Evolutionary conservation across 2,113 vertebrate species (phyloP).

Genomic region (Cyanoderma ruficeps): DNA sequence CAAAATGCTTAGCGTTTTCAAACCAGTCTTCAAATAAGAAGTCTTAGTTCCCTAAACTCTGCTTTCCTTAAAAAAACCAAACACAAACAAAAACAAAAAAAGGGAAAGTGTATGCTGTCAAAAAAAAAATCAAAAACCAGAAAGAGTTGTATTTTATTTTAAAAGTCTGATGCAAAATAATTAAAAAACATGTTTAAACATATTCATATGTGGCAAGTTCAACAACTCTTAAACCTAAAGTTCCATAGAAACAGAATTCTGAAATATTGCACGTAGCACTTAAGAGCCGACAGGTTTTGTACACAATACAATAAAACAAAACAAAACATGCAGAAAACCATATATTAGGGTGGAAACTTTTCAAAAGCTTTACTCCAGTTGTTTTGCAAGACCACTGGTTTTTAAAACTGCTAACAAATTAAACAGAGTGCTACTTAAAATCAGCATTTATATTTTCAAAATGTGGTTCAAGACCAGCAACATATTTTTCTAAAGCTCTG

Average conservation of each 20-base stretch:
- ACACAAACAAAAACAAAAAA: neutral
- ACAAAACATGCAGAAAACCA: neutral
- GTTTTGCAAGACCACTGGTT: neutral
- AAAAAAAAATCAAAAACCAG: neutral
- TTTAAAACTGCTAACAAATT: neutral
- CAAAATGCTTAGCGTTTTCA: neutral
- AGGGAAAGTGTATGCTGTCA: fast-evolving
- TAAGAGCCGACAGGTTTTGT: neutral
- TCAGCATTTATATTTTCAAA: neutral
- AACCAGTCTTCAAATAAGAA: neutral
- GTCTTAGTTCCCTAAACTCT: neutral
- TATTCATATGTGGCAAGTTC: neutral
- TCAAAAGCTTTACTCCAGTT: neutral
- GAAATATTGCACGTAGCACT: neutral
- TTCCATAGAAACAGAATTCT: neutral
- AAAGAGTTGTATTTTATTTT: neutral
- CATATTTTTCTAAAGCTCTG: neutral
- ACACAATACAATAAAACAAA: neutral
- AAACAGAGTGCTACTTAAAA: neutral
- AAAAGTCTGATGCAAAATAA: neutral
- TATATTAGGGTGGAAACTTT: neutral
- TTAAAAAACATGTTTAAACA: neutral
- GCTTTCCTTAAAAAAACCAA: neutral
- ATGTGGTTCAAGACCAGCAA: neutral
- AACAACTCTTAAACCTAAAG: neutral